Conservation (phyloP, 92 coral and sea anemone species). For the Siderastrea siderea region DNA sequence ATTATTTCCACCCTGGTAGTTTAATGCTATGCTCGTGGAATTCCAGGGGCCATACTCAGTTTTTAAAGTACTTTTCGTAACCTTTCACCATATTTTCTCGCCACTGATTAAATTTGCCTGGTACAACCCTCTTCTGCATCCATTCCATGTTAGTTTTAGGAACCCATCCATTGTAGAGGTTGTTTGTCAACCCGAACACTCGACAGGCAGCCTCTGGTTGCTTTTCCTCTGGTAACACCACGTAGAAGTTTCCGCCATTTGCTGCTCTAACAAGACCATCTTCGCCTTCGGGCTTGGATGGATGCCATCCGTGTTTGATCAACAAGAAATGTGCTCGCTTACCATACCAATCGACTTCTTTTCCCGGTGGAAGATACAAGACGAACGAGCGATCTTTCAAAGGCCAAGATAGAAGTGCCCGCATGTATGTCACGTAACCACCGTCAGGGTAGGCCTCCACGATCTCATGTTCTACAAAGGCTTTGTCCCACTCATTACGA, state of each 20-base stretch:
- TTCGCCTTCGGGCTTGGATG: conserved; percentile 44
- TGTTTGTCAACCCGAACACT: conserved; percentile 42
- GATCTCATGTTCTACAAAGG: neutral
- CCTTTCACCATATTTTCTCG: conserved; percentile 35
- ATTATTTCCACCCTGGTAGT: no score
- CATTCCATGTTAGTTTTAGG: conserved; percentile 22
- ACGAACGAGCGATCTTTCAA: conserved; percentile 38
- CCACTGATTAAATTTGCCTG: neutral
- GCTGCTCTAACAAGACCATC: conserved; percentile 45
- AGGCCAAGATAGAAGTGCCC: conserved; percentile 21
- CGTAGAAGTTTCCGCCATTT: conserved; percentile 54
- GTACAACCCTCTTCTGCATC: conserved; percentile 21
- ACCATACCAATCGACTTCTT: conserved; percentile 52
- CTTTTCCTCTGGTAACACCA: conserved; percentile 38
- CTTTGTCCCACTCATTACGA: conserved; percentile 50
- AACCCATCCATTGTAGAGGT: conserved; percentile 40
- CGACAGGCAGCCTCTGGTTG: conserved; percentile 35
- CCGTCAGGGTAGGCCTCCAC: conserved; percentile 55
- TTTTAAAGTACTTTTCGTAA: conserved; percentile 11
- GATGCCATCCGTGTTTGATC: conserved; percentile 28
- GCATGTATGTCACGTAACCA: conserved; percentile 14
- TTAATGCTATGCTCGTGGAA: no score
- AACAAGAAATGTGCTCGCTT: conserved; percentile 20
- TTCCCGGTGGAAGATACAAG: conserved; percentile 33
- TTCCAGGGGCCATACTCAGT: neutral